Conservation (phyloP, 2,888 invertebrate species). For the Acholoe squamosa region DNA sequence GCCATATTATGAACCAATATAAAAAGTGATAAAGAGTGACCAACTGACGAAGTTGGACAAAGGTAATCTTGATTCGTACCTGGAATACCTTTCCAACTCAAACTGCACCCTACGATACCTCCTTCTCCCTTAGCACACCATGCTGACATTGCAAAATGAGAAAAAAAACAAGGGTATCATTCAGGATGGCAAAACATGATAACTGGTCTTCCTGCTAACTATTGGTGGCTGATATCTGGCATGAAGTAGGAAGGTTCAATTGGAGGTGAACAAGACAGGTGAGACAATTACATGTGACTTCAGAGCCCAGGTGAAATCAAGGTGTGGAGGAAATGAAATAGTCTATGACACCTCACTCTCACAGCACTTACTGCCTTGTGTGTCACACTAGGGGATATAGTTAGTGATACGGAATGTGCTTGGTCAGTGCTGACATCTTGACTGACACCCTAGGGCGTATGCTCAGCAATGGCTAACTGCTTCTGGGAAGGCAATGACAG, state of each 20-base stretch:
- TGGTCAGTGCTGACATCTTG: neutral
- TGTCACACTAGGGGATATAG: neutral
- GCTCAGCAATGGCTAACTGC: neutral
- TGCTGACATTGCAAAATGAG: no score
- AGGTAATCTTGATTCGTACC: no score
- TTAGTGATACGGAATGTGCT: neutral
- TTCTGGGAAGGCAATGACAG: slow-evolving; percentile 12
- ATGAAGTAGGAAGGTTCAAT: neutral
- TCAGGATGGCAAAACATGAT: no score
- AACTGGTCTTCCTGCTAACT: no score
- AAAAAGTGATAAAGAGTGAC: no score
- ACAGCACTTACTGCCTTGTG: neutral
- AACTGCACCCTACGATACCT: no score
- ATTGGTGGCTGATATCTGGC: no score
- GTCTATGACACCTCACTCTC: slow-evolving; percentile 27
- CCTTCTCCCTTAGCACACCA: no score
- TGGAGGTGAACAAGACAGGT: neutral
- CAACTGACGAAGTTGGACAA: no score
- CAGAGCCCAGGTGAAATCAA: slow-evolving; percentile 1
- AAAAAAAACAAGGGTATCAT: no score
- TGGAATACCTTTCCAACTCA: no score
- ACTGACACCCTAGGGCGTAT: neutral
- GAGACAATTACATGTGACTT: neutral
- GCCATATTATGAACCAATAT: no score
- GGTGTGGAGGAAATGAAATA: neutral